A percentile compares a stretch with the other conserved stretches of the same genome.
Evolutionary conservation across 1,140 invertebrate genomes (phyloP).

Genomic region (Odontomachus brunneus): DNA sequence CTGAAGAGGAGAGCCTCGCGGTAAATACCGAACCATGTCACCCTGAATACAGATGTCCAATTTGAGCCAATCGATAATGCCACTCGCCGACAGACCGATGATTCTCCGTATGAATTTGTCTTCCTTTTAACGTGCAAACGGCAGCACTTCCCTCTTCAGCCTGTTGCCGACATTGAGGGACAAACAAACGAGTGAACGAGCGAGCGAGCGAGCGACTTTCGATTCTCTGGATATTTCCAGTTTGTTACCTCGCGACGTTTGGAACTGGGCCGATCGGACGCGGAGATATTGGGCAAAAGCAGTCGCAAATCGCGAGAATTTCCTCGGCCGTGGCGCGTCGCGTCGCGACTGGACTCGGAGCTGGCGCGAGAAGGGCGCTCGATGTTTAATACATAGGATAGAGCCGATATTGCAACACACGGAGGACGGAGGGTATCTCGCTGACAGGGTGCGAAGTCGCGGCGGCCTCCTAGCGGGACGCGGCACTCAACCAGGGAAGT

Average conservation of each 20-base stretch:
- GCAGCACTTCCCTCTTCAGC: too few species aligned
- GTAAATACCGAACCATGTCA: constrained; percentile 48
- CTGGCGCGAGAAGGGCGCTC: constrained; percentile 48
- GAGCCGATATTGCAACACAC: constrained; percentile 76
- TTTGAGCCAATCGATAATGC: constrained; percentile 30
- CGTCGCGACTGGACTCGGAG: constrained; percentile 23
- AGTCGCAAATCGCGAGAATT: constrained; percentile 15
- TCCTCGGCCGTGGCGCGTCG: constrained; percentile 10
- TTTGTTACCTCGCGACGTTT: background rate
- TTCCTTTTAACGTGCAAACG: background rate
- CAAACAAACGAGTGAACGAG: background rate
- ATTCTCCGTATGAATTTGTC: background rate
- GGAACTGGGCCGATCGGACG: background rate
- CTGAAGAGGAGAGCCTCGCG: constrained; percentile 13
- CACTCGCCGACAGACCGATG: background rate
- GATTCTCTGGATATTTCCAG: background rate
- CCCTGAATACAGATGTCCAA: constrained; percentile 41
- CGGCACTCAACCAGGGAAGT: constrained; percentile 84
- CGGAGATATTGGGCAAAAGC: background rate
- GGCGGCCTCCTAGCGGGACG: constrained; percentile 79
- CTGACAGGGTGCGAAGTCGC: constrained; percentile 83
- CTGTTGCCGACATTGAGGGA: background rate
- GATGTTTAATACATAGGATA: constrained; percentile 80
- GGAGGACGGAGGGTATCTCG: constrained; percentile 74
- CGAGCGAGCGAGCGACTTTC: background rate